Conservation (phyloP, 2,888 invertebrate species). For the Idaea aversata region DNA sequence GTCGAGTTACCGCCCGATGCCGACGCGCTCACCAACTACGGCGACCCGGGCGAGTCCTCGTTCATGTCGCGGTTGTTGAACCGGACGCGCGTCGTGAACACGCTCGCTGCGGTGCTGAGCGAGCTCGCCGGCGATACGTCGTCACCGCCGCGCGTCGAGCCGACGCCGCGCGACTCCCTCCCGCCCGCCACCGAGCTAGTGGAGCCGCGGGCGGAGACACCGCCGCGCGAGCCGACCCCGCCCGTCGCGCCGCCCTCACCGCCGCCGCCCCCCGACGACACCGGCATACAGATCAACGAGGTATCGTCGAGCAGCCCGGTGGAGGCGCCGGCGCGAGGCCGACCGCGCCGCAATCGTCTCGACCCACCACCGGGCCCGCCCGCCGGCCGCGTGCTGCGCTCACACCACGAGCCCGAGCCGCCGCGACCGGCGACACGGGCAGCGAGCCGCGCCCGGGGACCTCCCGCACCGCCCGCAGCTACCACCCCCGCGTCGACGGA, state of each 20-base stretch:
- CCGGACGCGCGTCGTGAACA: conserved; percentile 63
- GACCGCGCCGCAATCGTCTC: conserved; percentile 41
- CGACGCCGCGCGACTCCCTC: conserved; percentile 33
- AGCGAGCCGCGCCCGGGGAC: conserved; percentile 35
- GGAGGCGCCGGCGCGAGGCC: conserved; percentile 58
- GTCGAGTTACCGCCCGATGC: conserved; percentile 41
- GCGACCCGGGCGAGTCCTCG: conserved; percentile 72
- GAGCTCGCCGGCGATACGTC: conserved; percentile 45
- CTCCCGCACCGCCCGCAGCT: conserved; percentile 30
- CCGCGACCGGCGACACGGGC: conserved; percentile 54
- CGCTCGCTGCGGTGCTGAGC: conserved; percentile 63
- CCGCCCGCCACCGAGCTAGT: conserved; percentile 24
- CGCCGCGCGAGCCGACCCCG: conserved; percentile 27
- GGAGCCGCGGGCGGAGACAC: conserved; percentile 25
- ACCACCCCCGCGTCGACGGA: conserved; percentile 39
- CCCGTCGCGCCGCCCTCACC: conserved; percentile 19
- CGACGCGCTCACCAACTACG: conserved; percentile 64
- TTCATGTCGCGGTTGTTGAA: conserved; percentile 71
- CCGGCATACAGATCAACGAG: conserved; percentile 83
- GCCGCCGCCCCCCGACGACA: conserved; percentile 42
- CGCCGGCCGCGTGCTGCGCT: conserved; percentile 67
- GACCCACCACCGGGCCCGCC: conserved; percentile 42
- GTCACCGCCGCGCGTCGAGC: conserved; percentile 25
- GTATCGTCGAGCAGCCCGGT: conserved; percentile 83
- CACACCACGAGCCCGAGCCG: conserved; percentile 62